These are phyloP conservation scores for Eurystomus glaucurus DNA, from an alignment of 2,797 vertebrate genomes.

Conservation along the genomic window DNA sequence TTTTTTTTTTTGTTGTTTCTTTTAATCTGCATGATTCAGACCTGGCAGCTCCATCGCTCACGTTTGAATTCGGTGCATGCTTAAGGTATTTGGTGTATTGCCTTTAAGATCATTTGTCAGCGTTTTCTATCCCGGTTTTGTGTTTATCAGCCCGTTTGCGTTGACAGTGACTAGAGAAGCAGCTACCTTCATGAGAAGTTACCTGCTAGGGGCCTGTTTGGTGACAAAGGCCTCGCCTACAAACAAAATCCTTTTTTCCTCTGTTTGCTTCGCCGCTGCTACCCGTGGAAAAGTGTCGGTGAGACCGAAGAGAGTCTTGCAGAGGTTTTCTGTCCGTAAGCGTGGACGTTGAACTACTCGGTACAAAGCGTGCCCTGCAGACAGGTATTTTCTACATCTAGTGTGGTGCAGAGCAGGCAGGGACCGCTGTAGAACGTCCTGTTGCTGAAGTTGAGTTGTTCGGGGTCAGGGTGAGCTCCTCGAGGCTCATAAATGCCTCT, in stretches of 20 bases:
- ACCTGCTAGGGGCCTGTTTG: background rate
- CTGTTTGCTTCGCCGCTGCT: background rate
- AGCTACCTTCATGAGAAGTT: background rate
- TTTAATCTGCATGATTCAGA: constrained; percentile 23
- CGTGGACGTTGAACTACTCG: background rate
- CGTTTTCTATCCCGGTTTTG: constrained; percentile 23
- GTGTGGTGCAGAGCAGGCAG: background rate
- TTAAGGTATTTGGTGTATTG: background rate
- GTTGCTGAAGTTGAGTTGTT: accelerated
- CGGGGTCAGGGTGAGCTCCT: background rate
- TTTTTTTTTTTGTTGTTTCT: background rate
- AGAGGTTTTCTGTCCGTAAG: background rate
- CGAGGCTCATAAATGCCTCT: background rate
- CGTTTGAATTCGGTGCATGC: constrained; percentile 20
- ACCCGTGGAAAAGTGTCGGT: background rate
- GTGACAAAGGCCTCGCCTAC: background rate
- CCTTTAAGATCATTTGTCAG: background rate
- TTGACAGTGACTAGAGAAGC: constrained; percentile 49
- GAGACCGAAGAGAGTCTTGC: background rate
- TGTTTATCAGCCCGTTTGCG: constrained; percentile 45
- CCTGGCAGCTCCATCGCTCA: background rate
- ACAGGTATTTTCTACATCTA: background rate
- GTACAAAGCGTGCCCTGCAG: accelerated
- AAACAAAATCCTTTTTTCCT: background rate
- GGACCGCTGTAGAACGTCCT: accelerated